These are phyloP conservation scores for Chelidonichthys spinosus DNA, from an alignment of 2,797 vertebrate genomes.

Conservation along the genomic window DNA sequence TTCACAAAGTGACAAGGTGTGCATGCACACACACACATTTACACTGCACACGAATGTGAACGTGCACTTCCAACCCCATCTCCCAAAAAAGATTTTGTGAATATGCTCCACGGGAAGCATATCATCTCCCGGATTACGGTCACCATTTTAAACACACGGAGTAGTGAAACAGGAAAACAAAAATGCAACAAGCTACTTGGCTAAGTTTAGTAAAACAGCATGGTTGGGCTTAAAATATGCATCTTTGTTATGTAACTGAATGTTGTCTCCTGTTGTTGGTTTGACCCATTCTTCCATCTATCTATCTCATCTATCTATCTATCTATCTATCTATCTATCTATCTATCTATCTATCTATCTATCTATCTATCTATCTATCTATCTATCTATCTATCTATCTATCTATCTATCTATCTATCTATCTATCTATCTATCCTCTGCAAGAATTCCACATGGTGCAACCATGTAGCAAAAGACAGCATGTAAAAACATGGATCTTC, in stretches of 20 bases:
- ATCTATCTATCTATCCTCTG: not conserved
- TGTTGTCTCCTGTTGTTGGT: too few species aligned
- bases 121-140: not conserved
- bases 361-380: too few species aligned
- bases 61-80: not conserved
- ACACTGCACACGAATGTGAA: constrained; percentile 1
- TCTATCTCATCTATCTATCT: too few species aligned
- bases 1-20: constrained; percentile 49
- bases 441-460: not conserved
- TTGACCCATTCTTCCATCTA: too few species aligned
- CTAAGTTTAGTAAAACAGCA: not conserved
- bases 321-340: too few species aligned
- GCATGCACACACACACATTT: not conserved
- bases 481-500: not conserved
- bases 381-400: not conserved
- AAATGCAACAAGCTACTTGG: not conserved
- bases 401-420: not conserved
- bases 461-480: not conserved
- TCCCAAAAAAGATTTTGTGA: not conserved
- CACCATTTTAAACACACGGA: not conserved
- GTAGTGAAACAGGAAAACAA: not conserved
- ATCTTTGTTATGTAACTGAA: not conserved
- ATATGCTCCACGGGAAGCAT: not conserved
- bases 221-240: not conserved
- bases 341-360: too few species aligned